phyloP scores from a whole-genome alignment of 2,888 invertebrate genomes.

The Microchrysa polita region DNA sequence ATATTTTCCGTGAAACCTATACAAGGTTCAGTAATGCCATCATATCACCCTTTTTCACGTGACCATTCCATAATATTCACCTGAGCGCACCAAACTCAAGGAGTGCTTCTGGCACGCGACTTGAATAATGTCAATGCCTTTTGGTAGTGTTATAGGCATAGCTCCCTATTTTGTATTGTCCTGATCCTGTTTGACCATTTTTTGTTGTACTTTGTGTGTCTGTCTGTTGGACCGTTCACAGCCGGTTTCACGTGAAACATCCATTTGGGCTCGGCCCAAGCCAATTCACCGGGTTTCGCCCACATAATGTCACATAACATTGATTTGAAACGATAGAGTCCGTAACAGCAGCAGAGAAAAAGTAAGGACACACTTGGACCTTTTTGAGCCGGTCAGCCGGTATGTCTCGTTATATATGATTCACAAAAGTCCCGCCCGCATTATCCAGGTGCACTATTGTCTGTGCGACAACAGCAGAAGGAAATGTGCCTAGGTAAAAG shows the following conservation, averaged over 20 bases:
- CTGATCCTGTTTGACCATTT: conserved; percentile 7
- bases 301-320: conserved; percentile 41
- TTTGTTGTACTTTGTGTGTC: too few species aligned
- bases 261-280: conserved; percentile 10
- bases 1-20: conserved; percentile 32
- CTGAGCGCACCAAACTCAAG: conserved; percentile 36
- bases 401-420: conserved; percentile 26
- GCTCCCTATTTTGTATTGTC: conserved; percentile 15
- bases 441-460: conserved; percentile 44
- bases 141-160: too few species aligned
- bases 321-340: background rate
- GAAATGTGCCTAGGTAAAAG: conserved; percentile 5
- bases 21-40: conserved; percentile 6
- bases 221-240: background rate
- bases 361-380: conserved; percentile 21
- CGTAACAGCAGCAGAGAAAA: too few species aligned
- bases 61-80: conserved; percentile 27
- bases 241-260: too few species aligned
- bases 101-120: conserved; percentile 41
- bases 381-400: background rate
- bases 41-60: conserved; percentile 39
- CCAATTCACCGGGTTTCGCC: conserved; percentile 23
- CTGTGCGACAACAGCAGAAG: conserved; percentile 16
- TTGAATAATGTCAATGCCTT: conserved; percentile 31
- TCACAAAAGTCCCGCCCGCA: conserved; percentile 39